Evolutionary conservation across 2,888 invertebrate species (phyloP).

Genomic region (Phania funesta): DNA sequence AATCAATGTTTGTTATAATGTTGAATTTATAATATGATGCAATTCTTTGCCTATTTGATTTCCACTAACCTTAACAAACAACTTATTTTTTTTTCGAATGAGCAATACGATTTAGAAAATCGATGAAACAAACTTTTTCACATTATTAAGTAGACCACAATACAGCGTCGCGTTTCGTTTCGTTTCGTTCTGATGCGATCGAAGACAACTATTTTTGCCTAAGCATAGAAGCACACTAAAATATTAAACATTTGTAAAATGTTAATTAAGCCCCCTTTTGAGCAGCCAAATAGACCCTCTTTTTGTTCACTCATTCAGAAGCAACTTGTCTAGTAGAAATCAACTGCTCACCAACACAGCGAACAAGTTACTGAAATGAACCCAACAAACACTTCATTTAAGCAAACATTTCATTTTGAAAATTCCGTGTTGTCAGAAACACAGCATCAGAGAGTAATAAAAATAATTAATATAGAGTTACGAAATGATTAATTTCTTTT

Average conservation of each 20-base stretch:
- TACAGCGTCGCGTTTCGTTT: not conserved
- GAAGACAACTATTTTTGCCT: conserved; percentile 73
- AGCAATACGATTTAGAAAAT: not conserved
- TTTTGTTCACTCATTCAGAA: conserved; percentile 22
- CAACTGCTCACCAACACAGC: conserved; percentile 43
- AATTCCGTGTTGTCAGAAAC: too few species aligned
- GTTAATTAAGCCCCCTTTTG: conserved; percentile 45
- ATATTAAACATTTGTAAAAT: conserved; percentile 48
- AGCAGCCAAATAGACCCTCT: conserved; percentile 23
- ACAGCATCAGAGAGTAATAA: too few species aligned
- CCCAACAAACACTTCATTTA: conserved; percentile 12
- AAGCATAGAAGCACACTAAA: conserved; percentile 74
- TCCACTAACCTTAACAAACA: not conserved
- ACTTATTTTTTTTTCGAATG: not conserved
- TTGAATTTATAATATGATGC: not conserved
- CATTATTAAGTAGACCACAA: not conserved
- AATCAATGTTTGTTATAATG: not conserved
- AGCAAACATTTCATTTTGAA: too few species aligned
- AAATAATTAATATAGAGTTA: too few species aligned
- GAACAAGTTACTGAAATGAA: not conserved
- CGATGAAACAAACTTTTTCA: not conserved
- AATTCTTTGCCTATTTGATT: not conserved
- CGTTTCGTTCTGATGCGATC: not conserved
- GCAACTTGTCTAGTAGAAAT: conserved; percentile 47
- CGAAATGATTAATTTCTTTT: too few species aligned